Evolutionary conservation across 2,888 invertebrate species (phyloP), one percentile per base, ranked within the genome.

Genomic region (Spisula subtruncata): DNA sequence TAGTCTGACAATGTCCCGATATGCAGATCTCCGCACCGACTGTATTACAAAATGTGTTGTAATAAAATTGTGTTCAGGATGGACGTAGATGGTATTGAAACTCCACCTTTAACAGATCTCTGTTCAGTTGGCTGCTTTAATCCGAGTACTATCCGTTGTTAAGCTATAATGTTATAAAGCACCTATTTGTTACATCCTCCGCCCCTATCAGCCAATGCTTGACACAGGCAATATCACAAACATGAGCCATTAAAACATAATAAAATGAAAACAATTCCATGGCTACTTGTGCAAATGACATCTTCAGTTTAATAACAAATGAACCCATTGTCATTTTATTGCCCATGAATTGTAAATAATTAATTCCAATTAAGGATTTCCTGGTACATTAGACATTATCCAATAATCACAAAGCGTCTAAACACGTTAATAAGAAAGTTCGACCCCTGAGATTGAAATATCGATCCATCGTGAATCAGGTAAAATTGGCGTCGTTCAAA

Each of bases 81-180:
- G 25, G 25, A 41, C 6, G 25, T 2, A 4, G n/a, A n/a, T 41
- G 41, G 41, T 10, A 66, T 66, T 81, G 48, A 51, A 16, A 14
- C 41, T 35, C 51, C 10, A n/a, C 46, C 48, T 81, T 81, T 81
- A 54, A 81, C 48, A 48, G 48, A 20, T 29, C 18, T 1, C 16
- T 81, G 25, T 14, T 25, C 14, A 14, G 29, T 18, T 16, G 25
- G 25, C 1, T 81, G 25, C 75, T 18, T 75, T 35, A 32, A 75
- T 75, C 35, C 75, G 75, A 18, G 32, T 75, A 75, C 32, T 75
- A 75, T 75, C 75, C 75, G 75, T 35, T 75, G 75, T 35, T 75
- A 12, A 32, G 35, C n/a, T n/a, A 75, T 32, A 5, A 32, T 75
- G 75, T 35, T 35, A 16, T 75, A 16, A 35, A 75, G 29, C 75